Percentiles rank a stretch among this genome's conserved stretches.
phyloP scores from a whole-genome alignment of 2,888 invertebrate species.

The Amphiduros pacificus region DNA sequence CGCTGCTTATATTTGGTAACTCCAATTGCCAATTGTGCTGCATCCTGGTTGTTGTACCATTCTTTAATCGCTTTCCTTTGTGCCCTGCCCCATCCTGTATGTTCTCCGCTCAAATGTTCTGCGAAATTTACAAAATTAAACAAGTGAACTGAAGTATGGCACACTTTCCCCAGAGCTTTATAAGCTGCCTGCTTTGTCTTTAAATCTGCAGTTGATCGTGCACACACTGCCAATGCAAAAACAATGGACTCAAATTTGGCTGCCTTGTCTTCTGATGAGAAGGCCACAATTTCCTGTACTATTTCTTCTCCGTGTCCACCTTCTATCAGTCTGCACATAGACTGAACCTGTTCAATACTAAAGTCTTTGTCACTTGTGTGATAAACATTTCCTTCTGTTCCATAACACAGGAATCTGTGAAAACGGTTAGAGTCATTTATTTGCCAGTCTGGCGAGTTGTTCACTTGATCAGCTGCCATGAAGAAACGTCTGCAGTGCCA shows the following conservation, averaged over 20 bases:
- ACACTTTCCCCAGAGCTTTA: conserved; percentile 65
- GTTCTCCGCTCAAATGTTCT: conserved; percentile 59
- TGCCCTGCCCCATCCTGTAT: conserved; percentile 67
- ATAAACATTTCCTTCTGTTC: conserved; percentile 40
- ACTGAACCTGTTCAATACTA: conserved; percentile 9
- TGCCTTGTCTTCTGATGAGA: conserved; percentile 42
- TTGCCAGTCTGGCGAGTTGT: too few species aligned
- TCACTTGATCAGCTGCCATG: too few species aligned
- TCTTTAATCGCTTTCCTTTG: conserved; percentile 68
- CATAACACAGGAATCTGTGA: conserved; percentile 51
- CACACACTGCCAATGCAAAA: conserved; percentile 69
- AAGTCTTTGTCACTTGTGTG: conserved; percentile 3
- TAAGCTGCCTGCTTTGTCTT: conserved; percentile 65
- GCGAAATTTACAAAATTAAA: conserved; percentile 69
- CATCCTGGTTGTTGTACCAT: conserved; percentile 70
- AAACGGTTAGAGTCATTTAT: too few species aligned
- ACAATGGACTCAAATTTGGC: conserved; percentile 61
- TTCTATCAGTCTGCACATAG: conserved; percentile 43
- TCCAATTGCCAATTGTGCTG: conserved; percentile 69
- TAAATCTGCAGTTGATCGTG: conserved; percentile 59
- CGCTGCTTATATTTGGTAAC: conserved; percentile 68
- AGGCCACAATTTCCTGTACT: conserved; percentile 43
- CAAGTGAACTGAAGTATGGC: conserved; percentile 68
- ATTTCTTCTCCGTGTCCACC: conserved; percentile 44
- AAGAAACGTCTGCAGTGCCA: too few species aligned